Percentiles rank a stretch among this genome's conserved stretches.
phyloP scores from a whole-genome alignment of 2,113 vertebrate species.

The Dicentrarchus labrax region DNA sequence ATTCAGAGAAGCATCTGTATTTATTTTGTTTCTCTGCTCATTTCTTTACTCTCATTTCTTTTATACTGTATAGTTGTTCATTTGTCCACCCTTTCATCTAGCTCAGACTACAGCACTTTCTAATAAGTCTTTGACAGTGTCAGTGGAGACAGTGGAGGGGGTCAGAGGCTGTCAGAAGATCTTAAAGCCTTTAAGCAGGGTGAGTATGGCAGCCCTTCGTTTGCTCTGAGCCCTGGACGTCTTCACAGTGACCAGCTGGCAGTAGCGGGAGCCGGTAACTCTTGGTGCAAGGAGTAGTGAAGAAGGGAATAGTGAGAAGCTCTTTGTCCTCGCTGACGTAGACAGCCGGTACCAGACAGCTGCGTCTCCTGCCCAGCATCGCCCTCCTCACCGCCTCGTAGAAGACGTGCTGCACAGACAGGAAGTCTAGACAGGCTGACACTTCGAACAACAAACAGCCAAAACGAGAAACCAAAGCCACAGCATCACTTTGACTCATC shows the following conservation, averaged over 20 bases:
- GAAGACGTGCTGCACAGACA: conserved; percentile 88
- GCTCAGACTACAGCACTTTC: too few relatives aligned
- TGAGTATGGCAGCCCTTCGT: conserved; percentile 91
- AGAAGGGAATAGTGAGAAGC: conserved; percentile 59
- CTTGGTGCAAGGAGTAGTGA: conserved; percentile 88
- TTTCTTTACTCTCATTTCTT: too few relatives aligned
- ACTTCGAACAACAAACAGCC: conserved; percentile 90
- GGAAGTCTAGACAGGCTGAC: conserved; percentile 90
- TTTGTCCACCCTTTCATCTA: too few relatives aligned
- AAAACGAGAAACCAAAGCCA: conserved; percentile 84
- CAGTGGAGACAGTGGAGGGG: too few relatives aligned
- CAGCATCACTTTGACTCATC: conserved; percentile 88
- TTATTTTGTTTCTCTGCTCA: too few relatives aligned
- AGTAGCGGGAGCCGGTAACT: conserved; percentile 91
- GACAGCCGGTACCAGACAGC: conserved; percentile 76
- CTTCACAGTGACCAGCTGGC: conserved; percentile 93
- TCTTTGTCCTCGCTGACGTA: conserved; percentile 88
- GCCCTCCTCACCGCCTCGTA: conserved; percentile 88
- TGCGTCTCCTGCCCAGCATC: conserved; percentile 77
- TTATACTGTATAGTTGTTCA: too few relatives aligned
- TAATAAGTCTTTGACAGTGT: too few relatives aligned
- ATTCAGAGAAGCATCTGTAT: too few relatives aligned
- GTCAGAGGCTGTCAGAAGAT: too few relatives aligned
- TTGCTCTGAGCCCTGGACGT: conserved; percentile 94
- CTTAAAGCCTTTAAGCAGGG: conserved; percentile 77